A percentile compares a stretch with the other conserved stretches of the same genome.
Conservation (phyloP, 2,888 invertebrate genomes). For the Stenurella melanura region DNA sequence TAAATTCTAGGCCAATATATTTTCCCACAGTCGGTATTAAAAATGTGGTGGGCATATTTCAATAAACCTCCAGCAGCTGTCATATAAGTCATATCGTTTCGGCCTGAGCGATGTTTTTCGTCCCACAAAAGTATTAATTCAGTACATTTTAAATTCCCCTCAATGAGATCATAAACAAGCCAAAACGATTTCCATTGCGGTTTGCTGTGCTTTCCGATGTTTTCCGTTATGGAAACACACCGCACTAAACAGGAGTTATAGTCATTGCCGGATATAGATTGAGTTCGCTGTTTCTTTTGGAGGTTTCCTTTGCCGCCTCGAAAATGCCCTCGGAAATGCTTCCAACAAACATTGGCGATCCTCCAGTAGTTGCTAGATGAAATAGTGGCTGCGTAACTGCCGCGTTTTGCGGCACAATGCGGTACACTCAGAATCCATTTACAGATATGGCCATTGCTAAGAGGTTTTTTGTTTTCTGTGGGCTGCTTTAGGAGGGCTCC, state of each 20-base stretch:
- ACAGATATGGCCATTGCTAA: slow-evolving; percentile 56
- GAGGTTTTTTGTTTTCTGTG: slow-evolving; percentile 43
- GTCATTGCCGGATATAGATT: slow-evolving; percentile 67
- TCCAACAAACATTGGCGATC: slow-evolving; percentile 63
- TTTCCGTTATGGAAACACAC: slow-evolving; percentile 33
- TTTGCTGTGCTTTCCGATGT: slow-evolving; percentile 25
- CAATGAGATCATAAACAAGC: slow-evolving; percentile 27
- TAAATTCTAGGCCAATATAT: background rate
- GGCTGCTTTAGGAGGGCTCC: background rate
- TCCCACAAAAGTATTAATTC: slow-evolving; percentile 7
- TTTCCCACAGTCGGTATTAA: background rate
- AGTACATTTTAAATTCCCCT: slow-evolving; percentile 12
- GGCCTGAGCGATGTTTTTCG: background rate
- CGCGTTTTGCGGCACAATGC: slow-evolving; percentile 64
- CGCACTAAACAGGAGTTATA: slow-evolving; percentile 61
- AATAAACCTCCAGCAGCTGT: background rate
- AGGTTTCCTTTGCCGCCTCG: slow-evolving; percentile 55
- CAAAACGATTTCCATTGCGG: slow-evolving; percentile 22
- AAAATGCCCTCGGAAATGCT: slow-evolving; percentile 39
- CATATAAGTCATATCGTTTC: background rate
- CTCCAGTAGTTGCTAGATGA: slow-evolving; percentile 66
- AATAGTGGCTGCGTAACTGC: slow-evolving; percentile 61
- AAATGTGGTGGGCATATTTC: background rate
- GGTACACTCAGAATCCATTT: slow-evolving; percentile 66
- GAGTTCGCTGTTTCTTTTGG: slow-evolving; percentile 59